A percentile compares a stretch with the other conserved stretches of the same genome.
phyloP scores from a whole-genome alignment of 2,113 vertebrate genomes.

The Cervus canadensis region DNA sequence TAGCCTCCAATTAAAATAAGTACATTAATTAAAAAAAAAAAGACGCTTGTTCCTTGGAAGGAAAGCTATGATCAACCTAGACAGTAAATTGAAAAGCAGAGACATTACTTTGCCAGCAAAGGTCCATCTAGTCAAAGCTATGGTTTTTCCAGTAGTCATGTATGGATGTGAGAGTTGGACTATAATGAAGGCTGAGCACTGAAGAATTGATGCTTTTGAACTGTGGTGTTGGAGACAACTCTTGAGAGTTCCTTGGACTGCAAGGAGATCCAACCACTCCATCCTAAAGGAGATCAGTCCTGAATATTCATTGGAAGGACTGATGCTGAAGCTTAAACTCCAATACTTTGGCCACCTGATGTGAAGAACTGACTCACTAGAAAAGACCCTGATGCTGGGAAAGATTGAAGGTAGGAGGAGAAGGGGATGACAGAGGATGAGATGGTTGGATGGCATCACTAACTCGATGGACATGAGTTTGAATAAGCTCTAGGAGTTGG shows the following conservation, averaged over 20 bases:
- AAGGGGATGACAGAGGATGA: background rate
- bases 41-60: background rate
- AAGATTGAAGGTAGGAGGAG: background rate
- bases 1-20: background rate
- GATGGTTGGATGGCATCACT: background rate
- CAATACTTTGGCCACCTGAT: background rate
- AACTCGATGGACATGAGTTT: background rate
- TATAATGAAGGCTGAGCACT: background rate
- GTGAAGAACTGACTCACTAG: background rate
- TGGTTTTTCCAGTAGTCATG: background rate
- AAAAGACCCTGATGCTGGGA: background rate
- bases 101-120: background rate
- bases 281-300: background rate
- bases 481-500: background rate
- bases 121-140: background rate
- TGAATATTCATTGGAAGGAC: background rate
- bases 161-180: background rate
- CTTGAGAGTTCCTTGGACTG: background rate
- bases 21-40: background rate
- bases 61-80: background rate
- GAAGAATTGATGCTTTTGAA: background rate
- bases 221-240: background rate
- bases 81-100: background rate
- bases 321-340: background rate
- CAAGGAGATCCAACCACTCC: background rate